phyloP scores from a whole-genome alignment of 2,888 invertebrate genomes.

The Trissoscelio sp. region DNA sequence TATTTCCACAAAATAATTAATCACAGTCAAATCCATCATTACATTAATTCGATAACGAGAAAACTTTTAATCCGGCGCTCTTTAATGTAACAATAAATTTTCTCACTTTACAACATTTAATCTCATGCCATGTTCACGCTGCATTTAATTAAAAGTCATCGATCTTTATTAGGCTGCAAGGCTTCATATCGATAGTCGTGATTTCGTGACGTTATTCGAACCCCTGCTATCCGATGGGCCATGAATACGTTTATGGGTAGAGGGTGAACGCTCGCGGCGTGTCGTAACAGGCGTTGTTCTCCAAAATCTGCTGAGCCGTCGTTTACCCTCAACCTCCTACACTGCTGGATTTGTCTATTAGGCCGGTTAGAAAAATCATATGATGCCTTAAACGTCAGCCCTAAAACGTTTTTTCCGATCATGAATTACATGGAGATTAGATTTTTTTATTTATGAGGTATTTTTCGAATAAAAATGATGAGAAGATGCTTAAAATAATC shows the following conservation, averaged over 20 bases:
- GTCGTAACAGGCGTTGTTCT: constrained; percentile 62
- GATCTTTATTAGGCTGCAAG: constrained; percentile 81
- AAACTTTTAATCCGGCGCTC: not conserved
- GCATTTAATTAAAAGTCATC: constrained; percentile 81
- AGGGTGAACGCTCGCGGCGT: constrained; percentile 57
- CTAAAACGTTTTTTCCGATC: constrained; percentile 16
- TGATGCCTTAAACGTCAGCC: constrained; percentile 23
- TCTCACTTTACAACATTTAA: constrained; percentile 27
- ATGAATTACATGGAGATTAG: constrained; percentile 26
- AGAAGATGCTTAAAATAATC: not conserved
- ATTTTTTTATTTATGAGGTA: constrained; percentile 6
- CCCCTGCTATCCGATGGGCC: constrained; percentile 72
- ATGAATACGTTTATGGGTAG: constrained; percentile 80
- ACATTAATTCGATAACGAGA: not conserved
- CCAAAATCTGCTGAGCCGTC: constrained; percentile 69
- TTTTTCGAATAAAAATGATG: not conserved
- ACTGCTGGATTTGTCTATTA: constrained; percentile 62
- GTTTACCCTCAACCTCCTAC: constrained; percentile 59
- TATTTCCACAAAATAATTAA: too few relatives aligned
- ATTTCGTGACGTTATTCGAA: constrained; percentile 79
- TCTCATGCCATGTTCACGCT: constrained; percentile 67
- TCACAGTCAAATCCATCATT: too few relatives aligned
- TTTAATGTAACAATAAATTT: constrained; percentile 39
- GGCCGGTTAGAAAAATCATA: constrained; percentile 44
- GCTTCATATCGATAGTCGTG: constrained; percentile 80